These are phyloP conservation scores for Mimumesa dahlbomi DNA, from an alignment of 2,888 invertebrate species.

Conservation along the genomic window DNA sequence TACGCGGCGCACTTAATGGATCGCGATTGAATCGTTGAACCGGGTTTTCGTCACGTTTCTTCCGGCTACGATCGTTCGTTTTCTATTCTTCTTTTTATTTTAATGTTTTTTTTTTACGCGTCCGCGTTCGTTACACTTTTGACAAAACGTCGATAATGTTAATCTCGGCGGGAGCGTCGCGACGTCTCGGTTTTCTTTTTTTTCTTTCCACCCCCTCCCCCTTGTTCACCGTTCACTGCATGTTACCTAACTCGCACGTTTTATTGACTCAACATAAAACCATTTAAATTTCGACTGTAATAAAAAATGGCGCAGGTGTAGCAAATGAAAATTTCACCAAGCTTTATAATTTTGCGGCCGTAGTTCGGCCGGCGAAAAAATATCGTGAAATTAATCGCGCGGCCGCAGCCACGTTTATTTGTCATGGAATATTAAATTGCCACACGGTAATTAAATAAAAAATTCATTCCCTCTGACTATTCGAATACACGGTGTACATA, in stretches of 20 bases:
- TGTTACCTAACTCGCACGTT: not conserved
- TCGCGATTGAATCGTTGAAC: conserved; percentile 24
- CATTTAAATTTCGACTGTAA: conserved; percentile 31
- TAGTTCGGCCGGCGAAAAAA: conserved; percentile 10
- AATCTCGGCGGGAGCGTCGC: no score
- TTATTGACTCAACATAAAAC: conserved; percentile 24
- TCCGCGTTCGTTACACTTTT: not conserved
- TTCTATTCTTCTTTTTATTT: not conserved
- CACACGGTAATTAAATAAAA: not conserved
- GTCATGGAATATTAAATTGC: conserved; percentile 15
- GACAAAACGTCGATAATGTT: not conserved
- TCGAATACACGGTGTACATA: no score
- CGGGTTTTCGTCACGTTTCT: conserved; percentile 8
- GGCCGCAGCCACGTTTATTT: conserved; percentile 13
- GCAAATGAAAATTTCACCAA: conserved; percentile 39
- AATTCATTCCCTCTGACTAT: not conserved
- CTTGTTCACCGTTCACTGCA: not conserved
- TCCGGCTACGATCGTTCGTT: not conserved
- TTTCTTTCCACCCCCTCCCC: not conserved
- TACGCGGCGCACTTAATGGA: conserved; percentile 36
- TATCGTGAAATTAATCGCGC: conserved; percentile 16
- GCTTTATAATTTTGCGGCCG: conserved; percentile 35
- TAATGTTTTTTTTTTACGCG: conserved; percentile 1
- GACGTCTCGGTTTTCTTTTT: not conserved
- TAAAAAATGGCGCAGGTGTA: conserved; percentile 42